phyloP scores from a whole-genome alignment of 2,797 vertebrate genomes.

The Manis javanica region DNA sequence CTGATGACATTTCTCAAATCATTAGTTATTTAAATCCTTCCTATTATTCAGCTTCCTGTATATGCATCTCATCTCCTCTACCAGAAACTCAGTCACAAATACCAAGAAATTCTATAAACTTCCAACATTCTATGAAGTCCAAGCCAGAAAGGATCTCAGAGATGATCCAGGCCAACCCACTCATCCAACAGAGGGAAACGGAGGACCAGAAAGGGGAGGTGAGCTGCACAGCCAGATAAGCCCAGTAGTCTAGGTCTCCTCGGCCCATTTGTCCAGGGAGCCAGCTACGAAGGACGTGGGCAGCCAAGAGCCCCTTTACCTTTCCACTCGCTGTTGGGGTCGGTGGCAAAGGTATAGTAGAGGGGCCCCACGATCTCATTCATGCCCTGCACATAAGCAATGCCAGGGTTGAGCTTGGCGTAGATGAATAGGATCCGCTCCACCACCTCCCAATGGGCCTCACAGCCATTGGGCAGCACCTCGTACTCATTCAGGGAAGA shows the following conservation, averaged over 20 bases:
- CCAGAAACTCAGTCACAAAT: not conserved
- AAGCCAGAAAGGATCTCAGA: not conserved
- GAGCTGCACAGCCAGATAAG: accelerated
- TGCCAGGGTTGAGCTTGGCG: conserved; percentile 98
- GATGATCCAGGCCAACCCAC: not conserved
- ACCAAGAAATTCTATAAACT: not conserved
- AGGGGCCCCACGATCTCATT: conserved; percentile 98
- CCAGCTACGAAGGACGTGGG: accelerated
- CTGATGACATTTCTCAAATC: not conserved
- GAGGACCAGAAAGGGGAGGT: not conserved
- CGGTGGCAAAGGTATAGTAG: conserved; percentile 98
- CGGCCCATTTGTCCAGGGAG: not conserved
- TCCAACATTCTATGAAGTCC: not conserved
- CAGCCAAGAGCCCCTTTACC: conserved; percentile 85
- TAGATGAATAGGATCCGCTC: conserved; percentile 99
- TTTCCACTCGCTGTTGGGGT: conserved; percentile 96
- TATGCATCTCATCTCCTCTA: not conserved
- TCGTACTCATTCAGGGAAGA: conserved; percentile 93
- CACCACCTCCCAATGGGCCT: conserved; percentile 99
- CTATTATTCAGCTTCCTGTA: not conserved
- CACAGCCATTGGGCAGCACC: conserved; percentile 94
- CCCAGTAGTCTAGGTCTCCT: not conserved
- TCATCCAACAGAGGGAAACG: not conserved
- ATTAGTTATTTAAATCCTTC: not conserved
- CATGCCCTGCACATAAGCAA: conserved; percentile 99